Evolutionary conservation across 2,113 vertebrate genomes (phyloP), one percentile per base, ranked within the genome.

Genomic region (Clarias gariepinus): DNA sequence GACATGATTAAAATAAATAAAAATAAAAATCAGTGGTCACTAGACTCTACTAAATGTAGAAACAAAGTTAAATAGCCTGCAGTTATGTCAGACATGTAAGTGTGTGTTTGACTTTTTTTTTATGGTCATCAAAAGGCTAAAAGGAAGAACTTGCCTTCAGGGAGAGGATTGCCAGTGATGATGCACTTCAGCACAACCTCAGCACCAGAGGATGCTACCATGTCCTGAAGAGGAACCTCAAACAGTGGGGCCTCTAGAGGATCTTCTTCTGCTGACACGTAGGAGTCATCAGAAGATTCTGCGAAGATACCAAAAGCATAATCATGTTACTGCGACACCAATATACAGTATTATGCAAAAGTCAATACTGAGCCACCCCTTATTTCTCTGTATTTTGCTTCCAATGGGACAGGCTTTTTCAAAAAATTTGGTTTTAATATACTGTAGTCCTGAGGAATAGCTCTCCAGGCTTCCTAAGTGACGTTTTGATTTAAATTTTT

Each of bases 281-380:
- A 99, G 28, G 98, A 99, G 90, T 99, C 98, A 0, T 99, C 98
- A 0, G 98, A 99, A 52, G 98, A 99, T 92, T 99, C 98, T 99
- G 94, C 68, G 79, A 81, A 69, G 13, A 63, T 28, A 61, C 25
- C n/a, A 82, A 76, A 57, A 86, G 25, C 19, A 81, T n/a, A 81
- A 16, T 23, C 4, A 86, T 57, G 63, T 57, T 41, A 57, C 21
- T 36, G 9, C 12, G 58, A 61, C 33, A 6, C 21, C 33, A 41
- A 53, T 15, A 25, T 30, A 47, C 47, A 47, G 47, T 47, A 41
- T 41, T 41, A 6, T 41, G 41, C 4, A 6, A 6, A 41, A 41
- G 41, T 41, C 41, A 41, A 41, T 41, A 47, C 6, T 47, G 47
- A 47, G 7, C 47, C 47, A 47, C 47, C 5, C 7, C 47, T 47